Evolutionary conservation across 2,888 invertebrate species (phyloP).

Genomic region (Epirrita christyi): DNA sequence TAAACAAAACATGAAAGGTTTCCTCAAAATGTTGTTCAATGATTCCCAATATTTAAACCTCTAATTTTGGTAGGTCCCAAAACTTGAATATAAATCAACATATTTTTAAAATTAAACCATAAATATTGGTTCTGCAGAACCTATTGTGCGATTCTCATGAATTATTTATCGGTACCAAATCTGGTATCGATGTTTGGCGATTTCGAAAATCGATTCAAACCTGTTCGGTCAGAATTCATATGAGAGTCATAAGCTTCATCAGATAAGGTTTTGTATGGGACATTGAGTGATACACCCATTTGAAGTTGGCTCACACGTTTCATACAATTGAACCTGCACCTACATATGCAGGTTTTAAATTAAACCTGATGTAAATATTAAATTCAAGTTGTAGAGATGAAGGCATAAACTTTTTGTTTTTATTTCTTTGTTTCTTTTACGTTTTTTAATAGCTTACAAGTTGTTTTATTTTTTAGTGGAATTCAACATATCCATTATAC

Average conservation of each 20-base stretch:
- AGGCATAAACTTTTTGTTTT: background rate
- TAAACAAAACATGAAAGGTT: background rate
- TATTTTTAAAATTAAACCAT: conserved; percentile 57
- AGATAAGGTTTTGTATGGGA: conserved; percentile 43
- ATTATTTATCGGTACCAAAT: conserved; percentile 72
- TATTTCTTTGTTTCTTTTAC: background rate
- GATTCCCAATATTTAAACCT: background rate
- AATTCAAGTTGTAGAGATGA: conserved; percentile 8
- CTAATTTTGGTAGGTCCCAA: conserved; percentile 1
- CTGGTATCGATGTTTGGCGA: conserved; percentile 72
- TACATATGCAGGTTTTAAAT: conserved; percentile 8
- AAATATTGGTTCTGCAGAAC: conserved; percentile 65
- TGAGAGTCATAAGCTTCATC: conserved; percentile 33
- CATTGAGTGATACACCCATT: conserved; percentile 43
- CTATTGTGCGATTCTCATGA: conserved; percentile 74
- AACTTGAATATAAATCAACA: conserved; percentile 44
- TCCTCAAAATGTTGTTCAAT: conserved; percentile 13
- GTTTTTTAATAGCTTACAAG: conserved; percentile 4
- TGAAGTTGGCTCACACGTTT: conserved; percentile 34
- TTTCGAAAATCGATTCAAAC: conserved; percentile 73
- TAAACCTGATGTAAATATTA: conserved; percentile 9
- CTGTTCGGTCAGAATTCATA: conserved; percentile 55
- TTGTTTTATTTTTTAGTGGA: background rate
- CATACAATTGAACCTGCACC: conserved; percentile 7
- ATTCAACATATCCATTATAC: background rate